Evolutionary conservation across 2,113 vertebrate species (phyloP).

Genomic region (Peromyscus maniculatus): DNA sequence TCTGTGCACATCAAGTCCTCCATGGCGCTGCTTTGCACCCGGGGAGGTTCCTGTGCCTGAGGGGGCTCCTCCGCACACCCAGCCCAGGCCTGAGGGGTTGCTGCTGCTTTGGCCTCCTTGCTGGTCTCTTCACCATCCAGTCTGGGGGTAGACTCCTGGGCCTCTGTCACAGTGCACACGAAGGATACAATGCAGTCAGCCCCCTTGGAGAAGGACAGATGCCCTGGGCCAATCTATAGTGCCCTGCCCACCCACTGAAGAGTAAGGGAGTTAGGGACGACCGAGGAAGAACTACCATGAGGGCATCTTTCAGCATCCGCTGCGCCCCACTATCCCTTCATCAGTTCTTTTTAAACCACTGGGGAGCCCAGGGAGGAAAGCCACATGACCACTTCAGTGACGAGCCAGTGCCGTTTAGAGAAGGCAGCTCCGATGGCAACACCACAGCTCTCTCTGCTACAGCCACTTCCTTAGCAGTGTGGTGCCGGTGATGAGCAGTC

Average conservation of each 20-base stretch:
- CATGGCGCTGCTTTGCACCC: constrained; percentile 49
- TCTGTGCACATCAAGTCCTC: constrained; percentile 86
- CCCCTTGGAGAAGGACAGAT: background rate
- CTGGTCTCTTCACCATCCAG: constrained; percentile 64
- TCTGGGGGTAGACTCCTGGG: constrained; percentile 61
- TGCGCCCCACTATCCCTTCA: background rate
- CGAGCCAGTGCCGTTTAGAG: background rate
- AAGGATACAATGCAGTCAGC: background rate
- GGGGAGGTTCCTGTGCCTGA: constrained; percentile 75
- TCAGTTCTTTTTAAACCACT: background rate
- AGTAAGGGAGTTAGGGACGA: background rate
- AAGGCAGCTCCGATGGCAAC: background rate
- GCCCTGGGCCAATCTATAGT: background rate
- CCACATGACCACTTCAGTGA: background rate
- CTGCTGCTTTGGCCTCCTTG: constrained; percentile 55
- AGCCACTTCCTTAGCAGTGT: background rate
- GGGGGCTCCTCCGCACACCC: constrained; percentile 72
- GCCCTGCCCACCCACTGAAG: background rate
- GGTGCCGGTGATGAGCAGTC: background rate
- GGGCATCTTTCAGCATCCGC: background rate
- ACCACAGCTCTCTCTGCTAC: background rate
- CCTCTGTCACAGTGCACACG: constrained; percentile 61
- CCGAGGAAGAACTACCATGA: background rate
- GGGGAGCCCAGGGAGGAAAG: background rate
- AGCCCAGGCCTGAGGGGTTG: constrained; percentile 77